Base-by-base conservation (phyloP, 2,113 vertebrate species). In the Pavo muticus region DNA sequence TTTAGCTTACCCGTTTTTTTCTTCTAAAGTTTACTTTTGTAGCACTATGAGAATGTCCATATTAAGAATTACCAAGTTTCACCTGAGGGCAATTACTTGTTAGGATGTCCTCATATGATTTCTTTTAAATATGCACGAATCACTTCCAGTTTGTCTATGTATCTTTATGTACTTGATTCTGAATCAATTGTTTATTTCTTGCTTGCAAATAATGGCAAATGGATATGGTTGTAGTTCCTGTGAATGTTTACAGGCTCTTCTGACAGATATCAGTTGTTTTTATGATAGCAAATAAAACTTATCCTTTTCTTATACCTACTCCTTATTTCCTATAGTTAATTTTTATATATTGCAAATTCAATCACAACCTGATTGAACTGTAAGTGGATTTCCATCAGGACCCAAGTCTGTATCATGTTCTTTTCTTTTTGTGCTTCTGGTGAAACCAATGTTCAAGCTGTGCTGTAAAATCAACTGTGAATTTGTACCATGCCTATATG, bases 361-460 rank as follows among this genome's bases (percentile, higher is more conserved):
- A 0, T 70, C 7, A 24, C 11, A 24, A 27, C 3, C 2, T n/a
- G 42, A 13, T 52, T 35, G 42, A 37, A 48, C 50, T 1, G 0
- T 2, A 18, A 40, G 59, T 65, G 39, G 32, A 71, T 72, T 73
- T 80, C 59, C 69, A 13, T 23, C 72, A 14, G 30, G 37, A 3
- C 42, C 35, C 23, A 37, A 18, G 48, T n/a, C 40, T 15, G 0
- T 39, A 2, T 16, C 2, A 1, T 35, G 4, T 29, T 72, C 13
- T 68, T 37, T 59, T 63, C 32, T 76, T 48, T 17, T 60, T 2
- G 1, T 47, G 37, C 73, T 64, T 50, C 24, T 70, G 9, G 25
- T 25, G 44, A 90, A 70, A 32, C 24, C 20, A 2, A 0, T 12
- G 48, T 61, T 48, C 37, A 19, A 2, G 14, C 35, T 72, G 42